Conservation (phyloP, 1,140 invertebrate species). For the Procambarus virginalis region DNA sequence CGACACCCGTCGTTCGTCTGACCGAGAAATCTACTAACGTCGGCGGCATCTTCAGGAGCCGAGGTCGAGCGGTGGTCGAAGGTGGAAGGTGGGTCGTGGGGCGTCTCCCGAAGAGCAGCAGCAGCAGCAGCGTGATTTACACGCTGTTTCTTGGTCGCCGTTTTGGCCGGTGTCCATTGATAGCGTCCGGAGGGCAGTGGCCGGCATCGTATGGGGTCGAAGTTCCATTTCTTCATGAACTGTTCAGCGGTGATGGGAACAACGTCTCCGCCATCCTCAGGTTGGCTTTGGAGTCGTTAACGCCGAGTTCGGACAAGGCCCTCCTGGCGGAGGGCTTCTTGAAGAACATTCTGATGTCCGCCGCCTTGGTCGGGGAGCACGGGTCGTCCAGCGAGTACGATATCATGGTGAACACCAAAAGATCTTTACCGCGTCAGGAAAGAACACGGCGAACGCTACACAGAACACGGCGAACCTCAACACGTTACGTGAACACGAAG, state of each 20-base stretch:
- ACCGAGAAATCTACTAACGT: background rate
- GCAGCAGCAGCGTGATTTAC: no score
- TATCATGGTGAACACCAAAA: background rate
- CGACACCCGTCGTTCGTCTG: background rate
- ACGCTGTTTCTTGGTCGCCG: background rate
- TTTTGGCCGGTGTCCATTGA: slow-evolving; percentile 40
- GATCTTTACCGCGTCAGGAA: background rate
- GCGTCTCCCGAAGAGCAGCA: background rate
- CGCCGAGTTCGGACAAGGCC: slow-evolving; percentile 40
- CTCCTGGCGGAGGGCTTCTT: slow-evolving; percentile 30
- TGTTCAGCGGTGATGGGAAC: slow-evolving; percentile 39
- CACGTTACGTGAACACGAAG: no score
- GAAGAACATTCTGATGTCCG: slow-evolving; percentile 36
- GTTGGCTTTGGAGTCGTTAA: slow-evolving; percentile 51
- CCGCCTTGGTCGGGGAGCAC: background rate
- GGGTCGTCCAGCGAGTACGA: slow-evolving; percentile 30
- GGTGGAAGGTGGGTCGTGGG: background rate
- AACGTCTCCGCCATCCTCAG: slow-evolving; percentile 45
- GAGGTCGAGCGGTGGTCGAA: background rate
- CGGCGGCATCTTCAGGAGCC: background rate
- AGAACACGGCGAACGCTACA: no score
- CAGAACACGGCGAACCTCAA: background rate
- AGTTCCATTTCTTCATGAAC: slow-evolving; percentile 58
- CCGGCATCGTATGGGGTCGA: slow-evolving; percentile 26
- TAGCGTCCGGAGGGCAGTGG: slow-evolving; percentile 28